Evolutionary conservation across 2,797 vertebrate species (phyloP).

Genomic region (Falco biarmicus): DNA sequence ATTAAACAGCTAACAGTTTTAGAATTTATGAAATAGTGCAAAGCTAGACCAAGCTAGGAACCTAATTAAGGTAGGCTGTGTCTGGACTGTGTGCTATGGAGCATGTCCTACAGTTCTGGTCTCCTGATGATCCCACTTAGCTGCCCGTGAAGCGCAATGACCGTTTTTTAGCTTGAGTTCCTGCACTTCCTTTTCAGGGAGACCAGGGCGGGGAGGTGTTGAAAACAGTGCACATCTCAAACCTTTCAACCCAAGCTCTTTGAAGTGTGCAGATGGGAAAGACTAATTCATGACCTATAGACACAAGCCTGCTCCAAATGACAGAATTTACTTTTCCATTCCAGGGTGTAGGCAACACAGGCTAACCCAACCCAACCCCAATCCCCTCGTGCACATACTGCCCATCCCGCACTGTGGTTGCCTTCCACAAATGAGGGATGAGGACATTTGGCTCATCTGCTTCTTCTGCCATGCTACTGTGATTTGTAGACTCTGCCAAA

Average conservation of each 20-base stretch:
- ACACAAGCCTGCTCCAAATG: not conserved
- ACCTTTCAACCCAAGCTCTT: not conserved
- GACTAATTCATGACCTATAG: not conserved
- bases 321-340: not conserved
- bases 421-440: not conserved
- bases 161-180: not conserved
- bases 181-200: not conserved
- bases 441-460: not conserved
- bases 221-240: not conserved
- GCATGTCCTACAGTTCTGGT: not conserved
- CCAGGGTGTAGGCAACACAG: not conserved
- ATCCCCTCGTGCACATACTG: accelerated
- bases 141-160: accelerated
- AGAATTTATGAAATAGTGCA: not conserved
- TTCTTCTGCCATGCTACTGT: not conserved
- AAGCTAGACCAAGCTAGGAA: not conserved
- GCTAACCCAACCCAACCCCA: not conserved
- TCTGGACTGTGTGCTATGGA: not conserved
- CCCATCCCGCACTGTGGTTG: not conserved
- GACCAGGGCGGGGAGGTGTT: not conserved
- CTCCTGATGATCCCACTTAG: not conserved
- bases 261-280: not conserved
- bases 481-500: not conserved
- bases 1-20: conserved; percentile 35
- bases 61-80: not conserved